phyloP scores from a whole-genome alignment of 2,113 vertebrate genomes.

The Mionectes macconnelli region DNA sequence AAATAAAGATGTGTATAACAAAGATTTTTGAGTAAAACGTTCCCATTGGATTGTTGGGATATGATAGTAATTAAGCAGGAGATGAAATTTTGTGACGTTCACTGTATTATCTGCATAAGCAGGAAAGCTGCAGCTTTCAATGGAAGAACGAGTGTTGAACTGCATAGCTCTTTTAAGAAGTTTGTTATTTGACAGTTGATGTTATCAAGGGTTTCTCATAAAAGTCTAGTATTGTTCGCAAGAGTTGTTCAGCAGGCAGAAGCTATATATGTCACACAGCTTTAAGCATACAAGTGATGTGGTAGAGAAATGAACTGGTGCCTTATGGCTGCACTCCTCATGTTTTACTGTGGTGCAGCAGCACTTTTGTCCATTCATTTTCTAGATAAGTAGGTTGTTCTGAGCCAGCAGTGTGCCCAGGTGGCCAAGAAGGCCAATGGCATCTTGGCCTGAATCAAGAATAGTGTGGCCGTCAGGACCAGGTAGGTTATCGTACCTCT shows the following conservation, averaged over 20 bases:
- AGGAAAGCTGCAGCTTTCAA: neutral
- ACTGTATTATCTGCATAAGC: neutral
- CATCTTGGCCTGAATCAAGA: neutral
- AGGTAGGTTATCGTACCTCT: neutral
- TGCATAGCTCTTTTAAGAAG: neutral
- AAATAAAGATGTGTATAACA: neutral
- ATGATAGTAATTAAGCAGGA: neutral
- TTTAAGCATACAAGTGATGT: neutral
- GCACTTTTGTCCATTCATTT: neutral
- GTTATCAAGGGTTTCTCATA: neutral
- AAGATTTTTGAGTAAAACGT: neutral
- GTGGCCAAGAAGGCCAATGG: neutral
- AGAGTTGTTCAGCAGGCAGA: neutral
- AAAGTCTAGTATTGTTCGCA: neutral
- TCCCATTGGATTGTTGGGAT: neutral
- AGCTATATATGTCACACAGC: no score
- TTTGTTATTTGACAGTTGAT: neutral
- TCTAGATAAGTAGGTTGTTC: neutral
- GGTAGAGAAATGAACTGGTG: neutral
- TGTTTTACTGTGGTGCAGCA: neutral
- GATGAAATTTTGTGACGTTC: neutral
- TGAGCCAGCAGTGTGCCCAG: neutral
- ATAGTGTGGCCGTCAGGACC: neutral
- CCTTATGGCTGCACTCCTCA: neutral
- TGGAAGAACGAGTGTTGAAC: neutral